Conservation (phyloP, 2,113 vertebrate species). For the Cathartes aura region DNA sequence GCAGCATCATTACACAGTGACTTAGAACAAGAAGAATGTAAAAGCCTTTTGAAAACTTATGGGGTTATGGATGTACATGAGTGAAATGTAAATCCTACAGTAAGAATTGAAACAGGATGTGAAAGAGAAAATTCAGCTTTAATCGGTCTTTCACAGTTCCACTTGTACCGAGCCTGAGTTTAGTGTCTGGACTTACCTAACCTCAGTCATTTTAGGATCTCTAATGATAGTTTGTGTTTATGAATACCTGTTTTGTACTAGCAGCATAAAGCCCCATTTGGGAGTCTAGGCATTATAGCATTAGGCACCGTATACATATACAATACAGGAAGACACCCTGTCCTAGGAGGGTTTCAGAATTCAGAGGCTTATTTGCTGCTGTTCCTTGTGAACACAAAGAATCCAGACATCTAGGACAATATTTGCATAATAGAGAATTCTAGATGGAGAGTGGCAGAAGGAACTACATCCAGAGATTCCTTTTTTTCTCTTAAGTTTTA, state of each 20-base stretch:
- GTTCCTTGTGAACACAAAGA: neutral
- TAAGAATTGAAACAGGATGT: neutral
- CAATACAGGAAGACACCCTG: neutral
- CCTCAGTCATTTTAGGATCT: neutral
- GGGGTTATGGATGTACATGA: fast-evolving
- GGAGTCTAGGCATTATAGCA: neutral
- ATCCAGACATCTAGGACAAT: neutral
- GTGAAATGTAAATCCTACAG: neutral
- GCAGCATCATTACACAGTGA: neutral
- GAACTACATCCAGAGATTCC: neutral
- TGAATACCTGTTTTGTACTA: neutral
- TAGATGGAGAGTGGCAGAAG: neutral
- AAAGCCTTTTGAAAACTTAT: neutral
- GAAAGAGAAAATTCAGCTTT: neutral
- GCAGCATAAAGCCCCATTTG: neutral
- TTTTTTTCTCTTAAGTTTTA: neutral
- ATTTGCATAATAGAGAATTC: neutral
- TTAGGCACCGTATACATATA: fast-evolving
- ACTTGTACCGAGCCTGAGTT: neutral
- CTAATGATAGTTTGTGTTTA: fast-evolving
- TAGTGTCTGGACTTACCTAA: neutral
- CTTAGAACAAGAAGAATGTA: neutral
- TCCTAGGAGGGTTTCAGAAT: neutral
- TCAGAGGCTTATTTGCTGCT: neutral
- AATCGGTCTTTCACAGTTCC: neutral